phyloP scores from a whole-genome alignment of 2,113 vertebrate genomes.

The Percina caprodes region DNA sequence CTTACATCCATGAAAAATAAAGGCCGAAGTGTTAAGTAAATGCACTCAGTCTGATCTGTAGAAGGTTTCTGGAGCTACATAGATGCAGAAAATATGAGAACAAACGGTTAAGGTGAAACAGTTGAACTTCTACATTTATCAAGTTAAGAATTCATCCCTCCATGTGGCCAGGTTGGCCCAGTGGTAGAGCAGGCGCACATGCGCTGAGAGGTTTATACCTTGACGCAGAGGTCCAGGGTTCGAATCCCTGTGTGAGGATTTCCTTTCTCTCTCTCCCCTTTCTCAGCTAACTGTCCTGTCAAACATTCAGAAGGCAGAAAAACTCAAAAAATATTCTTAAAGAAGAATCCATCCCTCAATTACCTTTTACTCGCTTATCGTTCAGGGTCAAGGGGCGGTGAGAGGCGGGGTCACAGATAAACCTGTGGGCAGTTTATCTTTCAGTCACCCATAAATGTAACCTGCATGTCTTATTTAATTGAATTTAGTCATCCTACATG shows the following conservation, averaged over 20 bases:
- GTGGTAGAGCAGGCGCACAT: too few relatives aligned
- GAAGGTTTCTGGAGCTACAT: background rate
- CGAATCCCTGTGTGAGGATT: too few relatives aligned
- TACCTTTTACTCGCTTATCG: too few relatives aligned
- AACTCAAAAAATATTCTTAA: too few relatives aligned
- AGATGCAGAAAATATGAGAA: background rate
- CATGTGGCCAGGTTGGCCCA: too few relatives aligned
- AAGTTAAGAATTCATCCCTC: background rate
- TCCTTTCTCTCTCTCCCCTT: too few relatives aligned
- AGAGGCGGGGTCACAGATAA: too few relatives aligned
- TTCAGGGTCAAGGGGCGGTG: too few relatives aligned
- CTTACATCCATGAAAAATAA: constrained; percentile 24
- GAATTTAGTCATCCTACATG: background rate
- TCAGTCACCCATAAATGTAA: background rate
- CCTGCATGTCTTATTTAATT: background rate
- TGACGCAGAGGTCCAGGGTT: too few relatives aligned
- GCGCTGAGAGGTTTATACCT: too few relatives aligned
- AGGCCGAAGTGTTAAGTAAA: background rate
- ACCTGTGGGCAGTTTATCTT: background rate
- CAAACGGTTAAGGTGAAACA: background rate
- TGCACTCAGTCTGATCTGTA: background rate
- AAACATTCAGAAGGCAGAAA: too few relatives aligned
- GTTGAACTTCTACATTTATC: background rate
- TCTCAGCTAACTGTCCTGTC: too few relatives aligned
- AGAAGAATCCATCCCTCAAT: background rate